A percentile compares a stretch with the other conserved stretches of the same genome.
phyloP scores from a whole-genome alignment of 2,797 vertebrate species.

The Myotis planiceps region DNA sequence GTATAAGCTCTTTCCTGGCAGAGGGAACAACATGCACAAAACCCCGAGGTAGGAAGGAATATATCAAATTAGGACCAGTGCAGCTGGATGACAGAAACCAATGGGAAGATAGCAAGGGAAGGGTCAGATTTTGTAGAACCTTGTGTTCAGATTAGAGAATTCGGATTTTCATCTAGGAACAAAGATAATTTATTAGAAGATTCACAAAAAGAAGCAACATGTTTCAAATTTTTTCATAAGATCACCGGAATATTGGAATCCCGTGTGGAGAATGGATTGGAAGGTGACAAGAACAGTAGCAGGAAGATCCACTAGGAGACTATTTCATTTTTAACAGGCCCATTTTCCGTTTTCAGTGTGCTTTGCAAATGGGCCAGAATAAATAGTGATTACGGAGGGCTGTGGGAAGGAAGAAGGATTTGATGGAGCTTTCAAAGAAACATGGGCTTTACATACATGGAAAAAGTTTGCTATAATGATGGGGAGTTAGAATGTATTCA shows the following conservation, averaged over 20 bases:
- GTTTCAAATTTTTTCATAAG: background rate
- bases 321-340: background rate
- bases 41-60: background rate
- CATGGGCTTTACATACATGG: background rate
- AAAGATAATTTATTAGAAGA: background rate
- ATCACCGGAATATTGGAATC: background rate
- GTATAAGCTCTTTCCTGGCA: background rate
- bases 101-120: background rate
- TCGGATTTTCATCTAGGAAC: background rate
- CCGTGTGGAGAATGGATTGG: background rate
- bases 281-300: background rate
- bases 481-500: background rate
- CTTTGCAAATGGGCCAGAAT: background rate
- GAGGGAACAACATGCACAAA: background rate
- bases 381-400: background rate
- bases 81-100: background rate
- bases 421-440: constrained; percentile 31
- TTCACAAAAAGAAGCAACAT: background rate
- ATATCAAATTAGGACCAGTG: background rate
- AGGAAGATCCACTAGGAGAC: background rate
- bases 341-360: background rate
- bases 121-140: background rate
- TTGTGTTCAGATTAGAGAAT: background rate
- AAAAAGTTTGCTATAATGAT: background rate
- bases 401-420: background rate